Percentiles rank a stretch among this genome's conserved stretches.
These are phyloP conservation scores for Hemiprocne comata DNA, from an alignment of 2,113 vertebrate genomes.

Conservation along the genomic window DNA sequence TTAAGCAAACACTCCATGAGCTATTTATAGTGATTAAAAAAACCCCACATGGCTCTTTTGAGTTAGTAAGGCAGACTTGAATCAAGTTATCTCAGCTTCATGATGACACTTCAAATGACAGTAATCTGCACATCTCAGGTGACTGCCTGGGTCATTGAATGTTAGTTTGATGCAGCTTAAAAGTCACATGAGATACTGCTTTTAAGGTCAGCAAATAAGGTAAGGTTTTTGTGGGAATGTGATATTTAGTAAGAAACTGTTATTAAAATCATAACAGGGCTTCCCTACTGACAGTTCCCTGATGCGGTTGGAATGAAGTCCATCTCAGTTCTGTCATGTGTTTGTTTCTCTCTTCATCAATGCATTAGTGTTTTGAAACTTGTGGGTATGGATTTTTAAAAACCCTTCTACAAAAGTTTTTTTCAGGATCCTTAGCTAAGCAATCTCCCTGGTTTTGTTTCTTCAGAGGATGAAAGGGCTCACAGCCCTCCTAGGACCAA, in stretches of 20 bases:
- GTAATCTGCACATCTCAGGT: background rate
- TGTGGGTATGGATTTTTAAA: background rate
- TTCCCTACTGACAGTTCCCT: background rate
- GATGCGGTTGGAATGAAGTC: background rate
- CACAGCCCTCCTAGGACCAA: background rate
- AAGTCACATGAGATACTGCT: slow-evolving; percentile 8
- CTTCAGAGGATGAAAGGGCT: background rate
- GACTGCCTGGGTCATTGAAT: background rate
- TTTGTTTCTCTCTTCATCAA: background rate
- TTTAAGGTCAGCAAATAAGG: slow-evolving; percentile 7
- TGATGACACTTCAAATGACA: background rate
- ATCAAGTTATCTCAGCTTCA: background rate
- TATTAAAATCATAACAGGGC: background rate
- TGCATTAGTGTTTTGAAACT: background rate
- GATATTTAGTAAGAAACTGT: background rate
- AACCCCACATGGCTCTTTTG: background rate
- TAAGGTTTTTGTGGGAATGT: background rate
- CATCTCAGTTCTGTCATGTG: background rate
- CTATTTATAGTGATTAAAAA: background rate
- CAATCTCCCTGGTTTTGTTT: background rate
- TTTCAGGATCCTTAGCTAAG: background rate
- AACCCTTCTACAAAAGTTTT: background rate
- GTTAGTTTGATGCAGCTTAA: slow-evolving; percentile 21
- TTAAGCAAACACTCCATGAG: background rate
- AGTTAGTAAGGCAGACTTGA: background rate